Evolutionary conservation across 2,797 vertebrate genomes (phyloP).

Genomic region (Anomalospiza imberbis): DNA sequence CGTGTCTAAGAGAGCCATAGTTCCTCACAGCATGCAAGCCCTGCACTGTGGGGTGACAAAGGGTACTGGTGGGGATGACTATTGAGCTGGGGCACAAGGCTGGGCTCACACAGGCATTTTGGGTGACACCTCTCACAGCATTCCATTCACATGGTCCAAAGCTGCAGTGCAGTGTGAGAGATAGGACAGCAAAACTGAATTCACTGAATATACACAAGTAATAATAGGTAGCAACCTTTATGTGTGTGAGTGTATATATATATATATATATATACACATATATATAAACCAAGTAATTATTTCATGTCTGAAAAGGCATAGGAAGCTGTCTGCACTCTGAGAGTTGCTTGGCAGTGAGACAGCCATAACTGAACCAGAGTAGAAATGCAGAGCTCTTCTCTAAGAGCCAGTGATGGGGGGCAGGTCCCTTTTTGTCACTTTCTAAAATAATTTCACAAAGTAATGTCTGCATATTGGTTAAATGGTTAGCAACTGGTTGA

Average conservation of each 20-base stretch:
- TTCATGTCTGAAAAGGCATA: not conserved
- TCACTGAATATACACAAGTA: not conserved
- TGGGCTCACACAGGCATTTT: not conserved
- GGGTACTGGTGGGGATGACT: not conserved
- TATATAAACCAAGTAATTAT: not conserved
- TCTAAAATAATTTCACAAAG: not conserved
- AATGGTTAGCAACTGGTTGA: not conserved
- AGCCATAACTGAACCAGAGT: not conserved
- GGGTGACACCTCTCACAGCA: not conserved
- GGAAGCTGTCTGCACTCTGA: not conserved
- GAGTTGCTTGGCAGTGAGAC: not conserved
- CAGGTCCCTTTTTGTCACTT: not conserved
- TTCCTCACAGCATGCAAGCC: not conserved
- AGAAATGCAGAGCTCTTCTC: not conserved
- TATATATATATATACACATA: not conserved
- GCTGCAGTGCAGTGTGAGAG: not conserved
- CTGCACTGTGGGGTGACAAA: accelerated
- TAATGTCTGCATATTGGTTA: not conserved
- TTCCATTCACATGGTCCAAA: not conserved
- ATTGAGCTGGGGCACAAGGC: accelerated
- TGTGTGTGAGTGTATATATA: too few relatives aligned
- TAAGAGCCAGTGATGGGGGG: accelerated
- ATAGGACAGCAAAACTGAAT: not conserved
- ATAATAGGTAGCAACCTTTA: not conserved
- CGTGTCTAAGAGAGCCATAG: not conserved